Evolutionary conservation across 2,888 invertebrate species (phyloP), one percentile per base, ranked within the genome.

Genomic region (Sturmia bella): DNA sequence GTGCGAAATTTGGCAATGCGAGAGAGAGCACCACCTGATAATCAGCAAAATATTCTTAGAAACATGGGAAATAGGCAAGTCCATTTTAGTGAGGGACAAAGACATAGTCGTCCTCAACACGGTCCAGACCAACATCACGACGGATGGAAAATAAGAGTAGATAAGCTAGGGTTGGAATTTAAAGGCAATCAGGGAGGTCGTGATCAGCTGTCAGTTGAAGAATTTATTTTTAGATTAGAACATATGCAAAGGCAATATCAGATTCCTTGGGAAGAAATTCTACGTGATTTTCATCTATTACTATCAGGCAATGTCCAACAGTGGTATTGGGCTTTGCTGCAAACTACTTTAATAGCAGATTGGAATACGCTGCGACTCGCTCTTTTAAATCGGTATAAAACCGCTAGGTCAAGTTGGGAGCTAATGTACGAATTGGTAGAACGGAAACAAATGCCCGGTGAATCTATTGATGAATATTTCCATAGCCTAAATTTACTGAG

Each of bases 161-260:
- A 68, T n/a, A 68, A 68, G 7, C 56, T 68, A 15, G 68, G 68
- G 3, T 4, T 50, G 7, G 52, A 52, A 5, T 52, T 52, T 24
- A 52, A 52, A 4, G 52, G 52, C 0, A 24, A 12, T 27, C n/a
- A 43, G 5, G 43, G 7, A 4, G 27, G 27, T 6, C 27, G 27
- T 27, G 27, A 27, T 52, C 52, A 52, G 24, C 13, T 52, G 12
- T 52, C 24, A 13, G 52, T 52, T 0, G 52, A 52, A 6, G 52
- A 52, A 24, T 52, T 24, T 0, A 52, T 52, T 5, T 52, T 52
- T 5, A 12, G 52, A 1, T 12, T 50, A 11, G 24, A 50, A 4
- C 50, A 50, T 13, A 50, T 50, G 50, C 50, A 50, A 21, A 19
- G 50, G 1, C 50, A 50, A 24, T 52, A 52, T 24, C 52, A 52